Base-by-base conservation (phyloP, 2,113 vertebrate genomes). In the Calyptomena viridis region DNA sequence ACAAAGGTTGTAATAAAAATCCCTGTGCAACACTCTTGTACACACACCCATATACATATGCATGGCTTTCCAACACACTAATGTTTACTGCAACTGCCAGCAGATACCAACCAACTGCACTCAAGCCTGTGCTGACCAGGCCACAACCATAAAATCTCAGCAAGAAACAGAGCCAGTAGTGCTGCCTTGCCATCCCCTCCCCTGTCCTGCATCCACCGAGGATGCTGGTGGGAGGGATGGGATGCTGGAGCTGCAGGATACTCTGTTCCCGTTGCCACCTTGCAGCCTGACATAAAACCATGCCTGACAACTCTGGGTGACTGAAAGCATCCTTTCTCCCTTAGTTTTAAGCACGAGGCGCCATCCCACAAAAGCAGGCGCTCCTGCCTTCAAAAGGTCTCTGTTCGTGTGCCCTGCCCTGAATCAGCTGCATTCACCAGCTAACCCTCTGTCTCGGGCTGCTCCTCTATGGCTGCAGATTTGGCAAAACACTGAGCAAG, bases 151-250 rank as follows among this genome's bases (percentile, higher is more conserved):
- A 24, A 13, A 14, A 21, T 2, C 40, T 16, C 30, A 25, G 23
- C 2, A 37, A 22, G 16, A 56, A 68, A 40, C 0, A 0, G 22
- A 50, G 39, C 17, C 1, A 1, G 8, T 3, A 7, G 37, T 3
- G 23, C 68, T 0, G 0, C 79, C 53, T 27, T 0, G 0, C 49
- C 53, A 7, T 3, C 7, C 46, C 68, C n/a, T 37, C 6, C 40
- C 0, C 46, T 5, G 9, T 28, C 24, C 37, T 11, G 37, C 44
- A 0, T 17, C 10, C 2, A 1, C 42, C 3, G 1, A 17, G 50
- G 73, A 28, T 4, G 33, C 25, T 0, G 5, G 15, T 1, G 1
- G 15, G 0, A 0, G 17, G 30, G 9, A 23, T 1, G 33, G 68
- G 53, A 47, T 52, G 77, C 75, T 6, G 46, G 20, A 42, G 33